phyloP scores from a whole-genome alignment of 2,113 vertebrate genomes.

The Macquaria ambigua region DNA sequence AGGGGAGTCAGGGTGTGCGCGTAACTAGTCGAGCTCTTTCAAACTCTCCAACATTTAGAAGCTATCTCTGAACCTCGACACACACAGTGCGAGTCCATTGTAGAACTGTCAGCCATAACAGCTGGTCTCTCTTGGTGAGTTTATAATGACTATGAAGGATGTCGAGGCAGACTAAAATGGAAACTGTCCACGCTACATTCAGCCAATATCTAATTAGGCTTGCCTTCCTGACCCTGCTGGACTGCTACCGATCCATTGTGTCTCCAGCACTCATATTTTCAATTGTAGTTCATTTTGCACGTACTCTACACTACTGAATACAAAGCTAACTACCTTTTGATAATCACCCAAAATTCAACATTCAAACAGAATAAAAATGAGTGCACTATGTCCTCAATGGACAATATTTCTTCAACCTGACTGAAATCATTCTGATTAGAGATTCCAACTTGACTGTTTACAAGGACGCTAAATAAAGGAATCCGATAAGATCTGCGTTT shows the following conservation, averaged over 20 bases:
- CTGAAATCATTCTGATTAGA: no score
- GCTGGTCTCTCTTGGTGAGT: slow-evolving; percentile 59
- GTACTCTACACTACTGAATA: background rate
- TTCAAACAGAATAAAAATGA: background rate
- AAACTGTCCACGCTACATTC: slow-evolving; percentile 40
- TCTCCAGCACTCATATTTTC: slow-evolving; percentile 24
- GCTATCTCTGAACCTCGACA: slow-evolving; percentile 35
- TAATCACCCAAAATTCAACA: background rate
- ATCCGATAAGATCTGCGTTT: no score
- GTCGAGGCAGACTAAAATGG: slow-evolving; percentile 44
- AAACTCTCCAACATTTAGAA: slow-evolving; percentile 50
- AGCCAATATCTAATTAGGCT: slow-evolving; percentile 63
- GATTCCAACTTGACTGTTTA: no score
- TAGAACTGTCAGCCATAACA: slow-evolving; percentile 52
- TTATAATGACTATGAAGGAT: slow-evolving; percentile 71
- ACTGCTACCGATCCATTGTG: slow-evolving; percentile 30
- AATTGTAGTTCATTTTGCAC: slow-evolving; percentile 12
- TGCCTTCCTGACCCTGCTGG: slow-evolving; percentile 32
- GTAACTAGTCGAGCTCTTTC: slow-evolving; percentile 47
- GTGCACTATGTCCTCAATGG: background rate
- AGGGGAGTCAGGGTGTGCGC: slow-evolving; percentile 35
- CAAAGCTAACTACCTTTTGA: background rate
- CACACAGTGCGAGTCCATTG: slow-evolving; percentile 36
- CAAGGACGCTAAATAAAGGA: no score
- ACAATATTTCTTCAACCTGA: no score